Conservation (phyloP, 2,888 invertebrate species). For the Synanthedon myopaeformis region DNA sequence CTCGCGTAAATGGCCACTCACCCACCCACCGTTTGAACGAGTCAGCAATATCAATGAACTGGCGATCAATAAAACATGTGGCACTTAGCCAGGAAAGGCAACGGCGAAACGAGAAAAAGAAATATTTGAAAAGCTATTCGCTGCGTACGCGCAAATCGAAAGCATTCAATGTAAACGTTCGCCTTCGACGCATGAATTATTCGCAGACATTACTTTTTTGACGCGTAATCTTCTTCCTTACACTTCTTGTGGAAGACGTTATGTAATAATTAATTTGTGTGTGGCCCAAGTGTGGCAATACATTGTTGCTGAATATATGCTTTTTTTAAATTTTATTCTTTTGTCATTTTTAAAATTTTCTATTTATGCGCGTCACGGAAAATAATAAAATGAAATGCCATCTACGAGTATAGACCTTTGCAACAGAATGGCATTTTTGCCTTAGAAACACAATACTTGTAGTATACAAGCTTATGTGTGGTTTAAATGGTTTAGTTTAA, state of each 20-base stretch:
- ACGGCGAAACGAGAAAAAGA: constrained; percentile 66
- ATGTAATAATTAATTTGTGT: constrained; percentile 34
- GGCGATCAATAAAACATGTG: constrained; percentile 70
- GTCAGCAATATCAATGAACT: constrained; percentile 69
- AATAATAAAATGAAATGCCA: no score
- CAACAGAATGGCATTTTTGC: no score
- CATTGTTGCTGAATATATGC: background rate
- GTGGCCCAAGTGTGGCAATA: constrained; percentile 20
- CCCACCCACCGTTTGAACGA: constrained; percentile 67
- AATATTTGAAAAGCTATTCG: constrained; percentile 60
- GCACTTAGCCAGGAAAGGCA: constrained; percentile 66
- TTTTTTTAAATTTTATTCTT: background rate
- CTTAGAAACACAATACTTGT: no score
- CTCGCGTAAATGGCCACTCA: constrained; percentile 67
- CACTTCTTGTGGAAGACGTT: constrained; percentile 32
- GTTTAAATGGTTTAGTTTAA: no score
- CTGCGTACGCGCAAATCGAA: constrained; percentile 53
- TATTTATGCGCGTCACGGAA: no score
- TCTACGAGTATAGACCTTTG: no score
- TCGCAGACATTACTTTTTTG: constrained; percentile 24
- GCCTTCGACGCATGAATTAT: constrained; percentile 51
- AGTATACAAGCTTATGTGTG: no score
- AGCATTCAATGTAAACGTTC: constrained; percentile 60
- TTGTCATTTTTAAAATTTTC: no score
- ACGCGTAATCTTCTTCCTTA: constrained; percentile 19